phyloP scores from a whole-genome alignment of 2,113 vertebrate genomes.

The Seriola dumerili region DNA sequence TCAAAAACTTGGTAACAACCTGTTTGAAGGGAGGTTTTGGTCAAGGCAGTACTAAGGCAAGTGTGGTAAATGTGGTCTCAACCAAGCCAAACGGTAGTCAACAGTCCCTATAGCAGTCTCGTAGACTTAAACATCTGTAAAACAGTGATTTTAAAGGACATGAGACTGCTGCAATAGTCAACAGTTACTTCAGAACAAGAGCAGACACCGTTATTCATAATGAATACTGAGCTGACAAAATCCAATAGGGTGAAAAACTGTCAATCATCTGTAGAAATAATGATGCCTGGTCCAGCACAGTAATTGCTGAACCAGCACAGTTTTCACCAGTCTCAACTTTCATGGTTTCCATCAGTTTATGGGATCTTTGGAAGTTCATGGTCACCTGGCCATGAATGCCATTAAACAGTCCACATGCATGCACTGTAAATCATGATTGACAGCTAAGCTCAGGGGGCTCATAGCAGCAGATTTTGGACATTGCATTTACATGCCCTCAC shows the following conservation, averaged over 20 bases:
- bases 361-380: slow-evolving; percentile 14
- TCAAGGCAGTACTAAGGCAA: background rate
- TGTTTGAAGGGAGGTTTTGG: too few relatives aligned
- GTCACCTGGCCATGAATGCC: slow-evolving; percentile 19
- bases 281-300: background rate
- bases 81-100: background rate
- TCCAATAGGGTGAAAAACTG: background rate
- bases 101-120: background rate
- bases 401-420: slow-evolving; percentile 21
- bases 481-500: background rate
- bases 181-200: background rate
- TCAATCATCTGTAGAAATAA: slow-evolving; percentile 40
- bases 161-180: background rate
- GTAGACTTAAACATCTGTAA: background rate
- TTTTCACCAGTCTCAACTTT: slow-evolving; percentile 53
- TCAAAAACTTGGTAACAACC: too few relatives aligned
- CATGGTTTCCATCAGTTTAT: slow-evolving; percentile 36
- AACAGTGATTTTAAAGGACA: background rate
- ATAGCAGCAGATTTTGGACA: background rate
- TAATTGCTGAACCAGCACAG: slow-evolving; percentile 29
- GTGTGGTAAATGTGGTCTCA: background rate
- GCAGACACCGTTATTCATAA: background rate
- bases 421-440: slow-evolving; percentile 29
- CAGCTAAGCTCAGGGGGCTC: slow-evolving; percentile 6
- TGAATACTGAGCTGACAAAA: background rate